phyloP scores from a whole-genome alignment of 2,797 vertebrate species.

The Rhinogobio ventralis region DNA sequence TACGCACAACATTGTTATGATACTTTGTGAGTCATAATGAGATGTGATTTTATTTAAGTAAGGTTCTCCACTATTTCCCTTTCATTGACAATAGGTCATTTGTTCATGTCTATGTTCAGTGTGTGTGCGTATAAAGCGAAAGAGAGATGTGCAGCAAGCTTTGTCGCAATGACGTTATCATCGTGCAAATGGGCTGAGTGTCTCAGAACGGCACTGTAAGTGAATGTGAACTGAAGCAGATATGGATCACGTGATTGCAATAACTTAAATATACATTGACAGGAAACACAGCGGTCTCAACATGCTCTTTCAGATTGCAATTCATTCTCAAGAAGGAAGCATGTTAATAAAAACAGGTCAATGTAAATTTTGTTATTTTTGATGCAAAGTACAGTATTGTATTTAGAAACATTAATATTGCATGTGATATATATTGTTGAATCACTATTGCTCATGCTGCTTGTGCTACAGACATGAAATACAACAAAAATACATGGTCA shows the following conservation, averaged over 20 bases:
- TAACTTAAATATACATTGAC: conserved; percentile 40
- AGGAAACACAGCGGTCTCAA: conserved; percentile 29
- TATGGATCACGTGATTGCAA: conserved; percentile 19
- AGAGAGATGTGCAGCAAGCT: background rate
- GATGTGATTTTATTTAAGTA: background rate
- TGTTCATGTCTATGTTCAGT: conserved; percentile 5
- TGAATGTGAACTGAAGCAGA: conserved; percentile 23
- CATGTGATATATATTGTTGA: background rate
- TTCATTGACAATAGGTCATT: background rate
- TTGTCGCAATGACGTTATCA: conserved; percentile 19
- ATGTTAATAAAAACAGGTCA: background rate
- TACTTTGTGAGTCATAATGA: background rate
- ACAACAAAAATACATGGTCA: background rate
- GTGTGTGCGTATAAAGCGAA: background rate
- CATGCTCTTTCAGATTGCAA: background rate
- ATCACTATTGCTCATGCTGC: background rate
- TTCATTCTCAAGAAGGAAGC: background rate
- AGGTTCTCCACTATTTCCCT: background rate
- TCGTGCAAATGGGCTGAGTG: background rate
- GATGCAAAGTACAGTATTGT: background rate
- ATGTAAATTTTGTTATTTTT: background rate
- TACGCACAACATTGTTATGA: background rate
- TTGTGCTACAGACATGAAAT: background rate
- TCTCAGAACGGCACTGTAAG: background rate
- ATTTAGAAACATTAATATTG: background rate